A percentile compares a stretch with the other conserved stretches of the same genome.
Evolutionary conservation across 2,113 vertebrate species (phyloP).

Genomic region (Mastomys natalensis): DNA sequence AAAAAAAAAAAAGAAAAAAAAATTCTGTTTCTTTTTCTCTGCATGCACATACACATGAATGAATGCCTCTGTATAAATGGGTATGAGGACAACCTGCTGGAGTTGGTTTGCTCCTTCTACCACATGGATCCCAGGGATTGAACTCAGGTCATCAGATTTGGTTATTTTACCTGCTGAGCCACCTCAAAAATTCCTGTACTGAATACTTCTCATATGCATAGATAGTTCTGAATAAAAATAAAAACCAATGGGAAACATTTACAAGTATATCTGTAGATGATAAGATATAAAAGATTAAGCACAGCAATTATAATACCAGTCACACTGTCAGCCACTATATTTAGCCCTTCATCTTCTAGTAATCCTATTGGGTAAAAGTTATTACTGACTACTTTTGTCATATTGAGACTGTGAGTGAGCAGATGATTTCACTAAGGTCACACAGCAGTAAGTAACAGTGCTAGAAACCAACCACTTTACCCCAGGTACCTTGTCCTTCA

Average conservation of each 20-base stretch:
- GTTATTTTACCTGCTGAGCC: too few relatives aligned
- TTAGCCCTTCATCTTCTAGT: slow-evolving; percentile 4
- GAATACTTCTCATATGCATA: not conserved
- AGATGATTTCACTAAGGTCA: slow-evolving; percentile 17
- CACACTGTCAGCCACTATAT: slow-evolving; percentile 6
- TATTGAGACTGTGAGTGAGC: not conserved
- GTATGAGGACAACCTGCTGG: not conserved
- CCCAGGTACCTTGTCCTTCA: not conserved
- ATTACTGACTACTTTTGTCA: not conserved
- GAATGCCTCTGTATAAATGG: not conserved
- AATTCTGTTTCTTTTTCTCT: not conserved
- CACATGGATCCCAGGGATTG: not conserved
- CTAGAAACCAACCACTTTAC: not conserved
- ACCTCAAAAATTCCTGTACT: not conserved
- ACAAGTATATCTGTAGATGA: not conserved
- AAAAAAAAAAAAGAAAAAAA: too few relatives aligned
- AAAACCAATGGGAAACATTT: not conserved
- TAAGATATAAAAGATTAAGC: not conserved
- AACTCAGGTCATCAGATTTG: not conserved
- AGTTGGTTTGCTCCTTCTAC: not conserved
- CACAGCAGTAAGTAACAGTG: not conserved
- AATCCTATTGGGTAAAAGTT: not conserved
- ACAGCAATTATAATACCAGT: not conserved
- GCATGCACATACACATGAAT: not conserved
- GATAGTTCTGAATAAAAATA: slow-evolving; percentile 23